Base-by-base conservation (phyloP, 2,888 invertebrate genomes). In the Limnephilus lunatus region DNA sequence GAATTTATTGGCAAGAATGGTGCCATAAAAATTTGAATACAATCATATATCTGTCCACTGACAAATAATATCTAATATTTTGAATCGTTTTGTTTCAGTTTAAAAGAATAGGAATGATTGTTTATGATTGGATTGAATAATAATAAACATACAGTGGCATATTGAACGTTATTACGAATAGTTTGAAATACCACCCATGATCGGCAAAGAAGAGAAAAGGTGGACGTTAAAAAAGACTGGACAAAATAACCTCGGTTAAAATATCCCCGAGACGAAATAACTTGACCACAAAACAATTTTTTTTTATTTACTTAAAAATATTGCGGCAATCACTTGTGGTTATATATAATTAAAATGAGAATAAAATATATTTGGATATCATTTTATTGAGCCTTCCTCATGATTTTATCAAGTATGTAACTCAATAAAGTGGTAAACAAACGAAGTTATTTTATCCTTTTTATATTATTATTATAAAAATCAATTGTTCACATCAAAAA, bases 21-120 rank as follows among this genome's bases (percentile, higher is more conserved):
- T 39, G 90, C 48, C 11, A 90, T 90, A 90, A 82, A 90, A 90
- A 83, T 90, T 90, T 90, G 31, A 90, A 90, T 90, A 90, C 25
- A 53, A 30, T 31, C 90, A 83, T 90, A 90, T 83, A 90, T 83
- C 90, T 90, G 90, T 90, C 90, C 19, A 48, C 83, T 90, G 90
- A 90, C 90, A 90, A 81, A 89, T 44, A 81, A 39, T 44, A 89
- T 81, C 81, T 88, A 35, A 68, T 81, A 30, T 89, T 32, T 31
- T 39, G 81, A n/a, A 90, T 83, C 48, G 90, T 90, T 90, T 90
- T 90, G 90, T 82, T 83, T 90, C 82, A 81, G 88, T 32, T 90
- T 83, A 31, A 83, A 83, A 90, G 90, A 90, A 83, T 90, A 82
- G 53, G 48, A 90, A 90, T 81, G 53, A 44, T 48, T 90, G 31